Evolutionary conservation across 2,113 vertebrate genomes (phyloP).

Genomic region (Eupsittula cactorum): DNA sequence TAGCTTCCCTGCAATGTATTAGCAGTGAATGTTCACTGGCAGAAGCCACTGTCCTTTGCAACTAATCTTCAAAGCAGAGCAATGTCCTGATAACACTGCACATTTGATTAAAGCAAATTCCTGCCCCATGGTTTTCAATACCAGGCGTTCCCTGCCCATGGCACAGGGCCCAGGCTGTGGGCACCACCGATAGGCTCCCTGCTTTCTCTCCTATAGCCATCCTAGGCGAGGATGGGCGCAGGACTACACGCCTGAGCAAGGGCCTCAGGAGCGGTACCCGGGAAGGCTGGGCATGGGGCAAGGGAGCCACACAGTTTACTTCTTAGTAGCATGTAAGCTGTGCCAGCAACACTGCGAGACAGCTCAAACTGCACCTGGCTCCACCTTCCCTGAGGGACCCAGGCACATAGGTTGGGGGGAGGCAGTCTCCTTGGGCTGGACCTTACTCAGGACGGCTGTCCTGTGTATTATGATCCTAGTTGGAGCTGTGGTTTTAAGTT

Average conservation of each 20-base stretch:
- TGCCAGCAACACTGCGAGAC: not conserved
- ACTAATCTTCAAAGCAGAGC: not conserved
- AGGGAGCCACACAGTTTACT: not conserved
- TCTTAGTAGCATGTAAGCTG: not conserved
- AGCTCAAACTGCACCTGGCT: not conserved
- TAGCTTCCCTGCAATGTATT: not conserved
- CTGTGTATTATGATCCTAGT: not conserved
- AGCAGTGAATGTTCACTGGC: not conserved
- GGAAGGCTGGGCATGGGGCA: not conserved
- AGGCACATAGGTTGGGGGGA: accelerated
- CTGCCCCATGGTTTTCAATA: accelerated
- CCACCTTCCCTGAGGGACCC: not conserved
- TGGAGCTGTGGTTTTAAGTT: not conserved
- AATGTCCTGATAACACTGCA: accelerated
- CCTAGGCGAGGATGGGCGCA: accelerated
- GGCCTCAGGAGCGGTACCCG: not conserved
- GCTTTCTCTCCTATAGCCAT: not conserved
- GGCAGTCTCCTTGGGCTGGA: accelerated
- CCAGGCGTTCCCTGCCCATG: not conserved
- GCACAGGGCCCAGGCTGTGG: not conserved
- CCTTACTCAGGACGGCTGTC: not conserved
- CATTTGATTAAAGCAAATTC: not conserved
- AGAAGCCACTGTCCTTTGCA: not conserved
- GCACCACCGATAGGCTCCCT: not conserved
- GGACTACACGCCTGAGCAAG: not conserved